Conservation (phyloP, 2,888 invertebrate genomes). For the Aspidapion aeneum region DNA sequence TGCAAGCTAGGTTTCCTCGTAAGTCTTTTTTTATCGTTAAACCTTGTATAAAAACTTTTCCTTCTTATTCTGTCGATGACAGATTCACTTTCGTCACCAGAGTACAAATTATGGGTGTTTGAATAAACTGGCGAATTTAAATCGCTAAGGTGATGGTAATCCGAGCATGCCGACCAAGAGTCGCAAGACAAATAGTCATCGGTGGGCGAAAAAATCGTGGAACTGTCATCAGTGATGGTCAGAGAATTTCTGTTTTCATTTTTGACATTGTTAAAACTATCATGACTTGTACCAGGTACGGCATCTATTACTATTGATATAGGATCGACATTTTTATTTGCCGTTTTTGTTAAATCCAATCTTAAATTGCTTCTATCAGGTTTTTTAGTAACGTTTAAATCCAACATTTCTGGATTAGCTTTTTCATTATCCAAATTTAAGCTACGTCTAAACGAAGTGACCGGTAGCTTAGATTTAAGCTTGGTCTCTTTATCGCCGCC, state of each 20-base stretch:
- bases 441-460: constrained; percentile 43
- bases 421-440: constrained; percentile 40
- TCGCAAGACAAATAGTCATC: constrained; percentile 57
- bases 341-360: constrained; percentile 56
- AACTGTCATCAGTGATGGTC: constrained; percentile 44
- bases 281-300: constrained; percentile 12
- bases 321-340: constrained; percentile 25
- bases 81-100: constrained; percentile 57
- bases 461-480: constrained; percentile 43
- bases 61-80: constrained; percentile 82
- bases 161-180: constrained; percentile 66
- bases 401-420: constrained; percentile 24
- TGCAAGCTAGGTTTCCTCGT: constrained; percentile 62
- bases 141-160: constrained; percentile 40
- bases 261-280: neutral
- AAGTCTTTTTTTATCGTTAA: constrained; percentile 77
- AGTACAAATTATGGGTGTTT: constrained; percentile 38
- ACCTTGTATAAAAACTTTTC: constrained; percentile 85
- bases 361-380: constrained; percentile 53
- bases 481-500: constrained; percentile 28
- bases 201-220: constrained; percentile 55
- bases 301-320: constrained; percentile 19
- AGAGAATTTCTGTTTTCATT: constrained; percentile 27
- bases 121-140: constrained; percentile 45
- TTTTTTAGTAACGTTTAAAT: constrained; percentile 25